Evolutionary conservation across 2,888 invertebrate genomes (phyloP).

Genomic region (Acanthoscelides obtectus): DNA sequence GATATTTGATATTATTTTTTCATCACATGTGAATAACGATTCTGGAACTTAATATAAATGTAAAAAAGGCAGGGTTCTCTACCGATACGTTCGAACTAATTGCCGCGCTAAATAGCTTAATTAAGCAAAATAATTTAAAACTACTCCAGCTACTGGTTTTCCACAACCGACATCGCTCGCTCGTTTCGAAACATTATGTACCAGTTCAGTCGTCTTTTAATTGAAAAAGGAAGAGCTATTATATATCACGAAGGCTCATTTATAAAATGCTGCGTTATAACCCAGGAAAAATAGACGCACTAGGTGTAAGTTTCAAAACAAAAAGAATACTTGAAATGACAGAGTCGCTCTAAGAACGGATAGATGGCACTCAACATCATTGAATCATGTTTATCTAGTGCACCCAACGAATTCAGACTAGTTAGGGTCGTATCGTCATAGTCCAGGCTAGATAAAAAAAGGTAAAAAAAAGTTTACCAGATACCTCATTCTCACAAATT

Average conservation of each 20-base stretch:
- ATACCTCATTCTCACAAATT: no score
- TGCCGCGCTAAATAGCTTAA: neutral
- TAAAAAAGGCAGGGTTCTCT: neutral
- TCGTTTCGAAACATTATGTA: neutral
- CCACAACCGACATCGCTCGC: neutral
- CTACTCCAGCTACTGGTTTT: neutral
- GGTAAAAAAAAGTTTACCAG: no score
- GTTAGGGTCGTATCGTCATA: no score
- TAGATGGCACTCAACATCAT: neutral
- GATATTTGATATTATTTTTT: no score
- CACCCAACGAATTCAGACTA: no score
- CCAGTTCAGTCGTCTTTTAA: neutral
- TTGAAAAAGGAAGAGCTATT: neutral
- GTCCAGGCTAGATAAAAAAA: no score
- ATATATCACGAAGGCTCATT: neutral
- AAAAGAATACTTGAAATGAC: neutral
- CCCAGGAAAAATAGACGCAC: neutral
- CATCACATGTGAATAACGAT: no score
- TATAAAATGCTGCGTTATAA: neutral
- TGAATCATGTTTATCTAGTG: no score
- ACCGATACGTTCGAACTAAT: neutral
- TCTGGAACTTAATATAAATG: no score
- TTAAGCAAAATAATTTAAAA: neutral
- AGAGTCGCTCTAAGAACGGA: neutral
- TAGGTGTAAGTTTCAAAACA: no score